phyloP scores from a whole-genome alignment of 2,113 vertebrate species.

The Cnemophilus loriae region DNA sequence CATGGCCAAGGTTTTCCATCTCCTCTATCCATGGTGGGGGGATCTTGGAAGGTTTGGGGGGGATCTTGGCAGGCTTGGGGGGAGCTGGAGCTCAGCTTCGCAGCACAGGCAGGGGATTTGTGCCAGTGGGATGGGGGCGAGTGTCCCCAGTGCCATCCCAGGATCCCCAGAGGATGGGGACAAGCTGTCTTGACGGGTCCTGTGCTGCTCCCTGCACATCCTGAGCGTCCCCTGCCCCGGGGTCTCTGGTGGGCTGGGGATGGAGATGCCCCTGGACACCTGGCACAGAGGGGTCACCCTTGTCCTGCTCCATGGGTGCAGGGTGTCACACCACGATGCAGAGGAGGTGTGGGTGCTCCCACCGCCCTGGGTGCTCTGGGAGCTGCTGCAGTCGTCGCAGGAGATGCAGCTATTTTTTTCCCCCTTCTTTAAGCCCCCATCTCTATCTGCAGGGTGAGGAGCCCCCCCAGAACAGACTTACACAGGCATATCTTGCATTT shows the following conservation, averaged over 20 bases:
- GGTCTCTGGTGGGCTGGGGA: neutral
- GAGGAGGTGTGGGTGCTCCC: neutral
- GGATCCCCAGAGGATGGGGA: neutral
- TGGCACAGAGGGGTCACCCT: neutral
- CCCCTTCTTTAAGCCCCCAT: too few species aligned
- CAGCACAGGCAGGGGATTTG: slow-evolving; percentile 43
- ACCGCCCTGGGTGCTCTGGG: fast-evolving
- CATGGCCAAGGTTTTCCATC: neutral
- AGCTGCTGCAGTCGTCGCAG: neutral
- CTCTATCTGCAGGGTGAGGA: neutral
- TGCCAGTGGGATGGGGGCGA: fast-evolving
- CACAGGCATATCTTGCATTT: neutral
- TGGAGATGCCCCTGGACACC: neutral
- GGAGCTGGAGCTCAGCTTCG: slow-evolving; percentile 46
- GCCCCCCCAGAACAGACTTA: neutral
- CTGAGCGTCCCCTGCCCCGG: neutral
- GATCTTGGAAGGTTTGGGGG: slow-evolving; percentile 8
- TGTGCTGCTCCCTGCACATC: neutral
- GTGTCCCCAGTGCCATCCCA: neutral
- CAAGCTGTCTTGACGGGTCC: neutral
- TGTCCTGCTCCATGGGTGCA: neutral
- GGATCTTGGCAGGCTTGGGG: slow-evolving; percentile 26
- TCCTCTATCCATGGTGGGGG: neutral
- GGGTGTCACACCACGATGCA: fast-evolving
- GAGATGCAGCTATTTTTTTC: fast-evolving